phyloP scores from a whole-genome alignment of 2,797 vertebrate species.

The Pseudochromis fuscus region DNA sequence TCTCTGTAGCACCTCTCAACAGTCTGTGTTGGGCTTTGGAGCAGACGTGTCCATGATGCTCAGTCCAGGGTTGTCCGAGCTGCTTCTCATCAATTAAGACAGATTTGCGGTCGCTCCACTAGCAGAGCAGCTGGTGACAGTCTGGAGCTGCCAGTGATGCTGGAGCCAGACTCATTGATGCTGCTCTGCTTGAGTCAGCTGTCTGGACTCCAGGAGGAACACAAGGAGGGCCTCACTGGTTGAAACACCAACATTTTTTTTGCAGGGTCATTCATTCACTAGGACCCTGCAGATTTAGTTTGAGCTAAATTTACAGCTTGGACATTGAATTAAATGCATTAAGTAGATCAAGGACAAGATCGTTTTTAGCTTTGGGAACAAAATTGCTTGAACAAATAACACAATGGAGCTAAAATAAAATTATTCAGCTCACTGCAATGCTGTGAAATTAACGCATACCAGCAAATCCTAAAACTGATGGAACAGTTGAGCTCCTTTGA shows the following conservation, averaged over 20 bases:
- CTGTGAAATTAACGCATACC: neutral
- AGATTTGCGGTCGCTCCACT: conserved; percentile 26
- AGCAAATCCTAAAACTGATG: neutral
- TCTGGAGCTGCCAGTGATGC: conserved; percentile 14
- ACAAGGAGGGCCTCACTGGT: neutral
- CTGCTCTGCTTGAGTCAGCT: neutral
- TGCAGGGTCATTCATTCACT: conserved; percentile 23
- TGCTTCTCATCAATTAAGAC: conserved; percentile 7
- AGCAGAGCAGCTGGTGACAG: conserved; percentile 34
- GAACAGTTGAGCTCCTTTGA: neutral
- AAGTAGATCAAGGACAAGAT: conserved; percentile 13
- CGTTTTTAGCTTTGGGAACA: neutral
- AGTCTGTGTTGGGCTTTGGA: neutral
- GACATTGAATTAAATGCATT: conserved; percentile 33
- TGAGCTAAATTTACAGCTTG: conserved; percentile 4
- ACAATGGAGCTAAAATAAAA: conserved; percentile 4
- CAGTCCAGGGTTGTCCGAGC: conserved; percentile 14
- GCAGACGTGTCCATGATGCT: conserved; percentile 12
- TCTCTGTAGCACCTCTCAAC: neutral
- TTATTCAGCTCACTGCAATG: neutral
- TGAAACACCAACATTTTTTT: conserved; percentile 7
- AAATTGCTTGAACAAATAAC: conserved; percentile 7
- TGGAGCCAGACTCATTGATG: conserved; percentile 27
- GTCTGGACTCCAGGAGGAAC: conserved; percentile 10
- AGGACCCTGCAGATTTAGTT: neutral